Base-by-base conservation (phyloP, 2,113 vertebrate species). In the Calonectris borealis region DNA sequence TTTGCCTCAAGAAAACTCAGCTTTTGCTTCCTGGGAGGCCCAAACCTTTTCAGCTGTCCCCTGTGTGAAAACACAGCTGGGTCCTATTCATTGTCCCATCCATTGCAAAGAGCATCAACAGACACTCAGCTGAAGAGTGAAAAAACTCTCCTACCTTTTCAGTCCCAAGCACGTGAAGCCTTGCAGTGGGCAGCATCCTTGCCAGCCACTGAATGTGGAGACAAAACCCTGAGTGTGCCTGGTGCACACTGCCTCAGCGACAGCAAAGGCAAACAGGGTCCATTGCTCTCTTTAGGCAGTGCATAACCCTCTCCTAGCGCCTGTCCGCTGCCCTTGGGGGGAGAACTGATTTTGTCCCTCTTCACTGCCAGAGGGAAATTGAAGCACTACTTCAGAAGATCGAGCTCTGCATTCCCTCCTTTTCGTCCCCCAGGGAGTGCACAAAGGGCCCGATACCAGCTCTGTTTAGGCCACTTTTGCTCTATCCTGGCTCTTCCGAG, bases 131-230 rank as follows among this genome's bases (percentile, higher is more conserved):
- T 86, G 78, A 87, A 65, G 62, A 49, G 21, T 48, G n/a, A 66
- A 88, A 82, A 58, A 88, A 36, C 22, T 58, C 62, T 90, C 36
- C 38, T 36, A 21, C 5, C 5, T 29, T 25, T 88, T 89, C 38
- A 31, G 32, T 34, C 60, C 29, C 44, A 70, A 71, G 38, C 14
- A 62, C 2, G 0, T n/a, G 40, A 85, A 42, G 20, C 27, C 40
- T 80, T 20, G 3, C 8, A 19, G 55, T 7, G 17, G 17, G 27
- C 49, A 83, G 10, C 22, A 46, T n/a, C 58, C 32, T 69, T 76
- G 18, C 9, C 46, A 88, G 46, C 7, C 4, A 32, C 51, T 25
- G 66, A 66, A 70, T 0, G 0, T 1, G 5, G 34, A 72, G 36
- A 5, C 58, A 77, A 79, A 40, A 14, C 11, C 3, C 3, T 24